Evolutionary conservation across 2,888 invertebrate genomes (phyloP).

Genomic region (Anthophora plumipes): DNA sequence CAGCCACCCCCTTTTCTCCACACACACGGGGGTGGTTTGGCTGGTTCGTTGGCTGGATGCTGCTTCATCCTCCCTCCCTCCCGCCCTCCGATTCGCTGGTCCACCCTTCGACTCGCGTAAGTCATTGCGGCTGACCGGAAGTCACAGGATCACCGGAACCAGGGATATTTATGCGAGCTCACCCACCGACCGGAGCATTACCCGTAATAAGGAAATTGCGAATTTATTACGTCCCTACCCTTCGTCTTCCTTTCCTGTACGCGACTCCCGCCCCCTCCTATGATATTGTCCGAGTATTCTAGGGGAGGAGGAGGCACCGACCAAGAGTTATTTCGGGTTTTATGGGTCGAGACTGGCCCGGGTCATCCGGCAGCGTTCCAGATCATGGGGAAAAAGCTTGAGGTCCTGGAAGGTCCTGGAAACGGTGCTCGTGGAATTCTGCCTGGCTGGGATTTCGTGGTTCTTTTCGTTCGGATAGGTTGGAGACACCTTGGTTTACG

Average conservation of each 20-base stretch:
- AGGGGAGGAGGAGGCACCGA: constrained; percentile 51
- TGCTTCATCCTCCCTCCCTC: constrained; percentile 14
- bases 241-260: constrained; percentile 59
- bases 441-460: constrained; percentile 31
- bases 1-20: constrained; percentile 28
- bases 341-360: constrained; percentile 79
- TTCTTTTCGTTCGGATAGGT: constrained; percentile 6
- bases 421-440: constrained; percentile 42
- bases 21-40: constrained; percentile 46
- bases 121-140: constrained; percentile 85
- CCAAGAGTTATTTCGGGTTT: constrained; percentile 84
- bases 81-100: constrained; percentile 25
- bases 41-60: constrained; percentile 55
- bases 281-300: constrained; percentile 80
- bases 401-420: constrained; percentile 37
- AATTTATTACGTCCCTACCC: constrained; percentile 81
- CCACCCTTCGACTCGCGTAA: constrained; percentile 78
- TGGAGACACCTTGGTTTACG: constrained; percentile 17
- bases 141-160: constrained; percentile 85
- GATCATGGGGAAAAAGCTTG: constrained; percentile 69
- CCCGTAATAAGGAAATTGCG: constrained; percentile 85
- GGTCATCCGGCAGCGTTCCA: constrained; percentile 81
- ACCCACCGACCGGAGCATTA: constrained; percentile 84
- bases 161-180: constrained; percentile 84
- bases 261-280: constrained; percentile 35